Evolutionary conservation across 2,113 vertebrate species (phyloP), one percentile per base, ranked within the genome.

Genomic region (Stomatorhinus ivindoensis): DNA sequence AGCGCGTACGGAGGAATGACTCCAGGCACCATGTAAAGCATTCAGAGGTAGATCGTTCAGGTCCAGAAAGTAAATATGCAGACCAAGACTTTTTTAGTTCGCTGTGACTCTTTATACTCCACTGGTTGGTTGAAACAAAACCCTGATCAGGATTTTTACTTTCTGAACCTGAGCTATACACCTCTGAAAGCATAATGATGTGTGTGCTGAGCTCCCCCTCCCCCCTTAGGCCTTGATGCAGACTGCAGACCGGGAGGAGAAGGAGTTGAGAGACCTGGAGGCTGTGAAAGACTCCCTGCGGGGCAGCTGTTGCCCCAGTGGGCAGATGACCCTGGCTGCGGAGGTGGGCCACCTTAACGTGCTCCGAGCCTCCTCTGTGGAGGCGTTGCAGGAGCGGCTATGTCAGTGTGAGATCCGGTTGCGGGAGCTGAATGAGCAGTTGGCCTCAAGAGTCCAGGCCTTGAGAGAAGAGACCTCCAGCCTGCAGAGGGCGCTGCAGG

Each of bases 201-300:
- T 42, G 8, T 39, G 51, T 89, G 31, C 55, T 48, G 51, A 27
- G 48, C 7, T 6, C 31, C 19, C 50, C 15, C 8, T 9, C 73
- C 61, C 19, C 61, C n/a, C 6, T n/a, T 92, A 96, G 96, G 96
- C 95, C 31, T 91, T 96, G 90, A 94, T 96, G 31, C 95, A 94
- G 92, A 96, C 96, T 0, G 93, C 94, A 55, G 90, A 93, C 86
- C 88, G 95, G 61, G 95, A 96, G 90, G 91, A 94, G 88, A 93
- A 65, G 27, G 95, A 96, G 89, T 94, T 96, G 94, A 91, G 48
- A 89, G 95, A 96, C 21, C 91, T 96, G 76, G 93, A 95, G 86
- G 31, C 89, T 2, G 90, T 94, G 84, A 92, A 92, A 89, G 94
- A 95, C 88, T 88, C 89, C 19, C 90, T 96, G 90, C 88, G 94